phyloP scores from a whole-genome alignment of 2,797 vertebrate species.

The Peromyscus nudipes region DNA sequence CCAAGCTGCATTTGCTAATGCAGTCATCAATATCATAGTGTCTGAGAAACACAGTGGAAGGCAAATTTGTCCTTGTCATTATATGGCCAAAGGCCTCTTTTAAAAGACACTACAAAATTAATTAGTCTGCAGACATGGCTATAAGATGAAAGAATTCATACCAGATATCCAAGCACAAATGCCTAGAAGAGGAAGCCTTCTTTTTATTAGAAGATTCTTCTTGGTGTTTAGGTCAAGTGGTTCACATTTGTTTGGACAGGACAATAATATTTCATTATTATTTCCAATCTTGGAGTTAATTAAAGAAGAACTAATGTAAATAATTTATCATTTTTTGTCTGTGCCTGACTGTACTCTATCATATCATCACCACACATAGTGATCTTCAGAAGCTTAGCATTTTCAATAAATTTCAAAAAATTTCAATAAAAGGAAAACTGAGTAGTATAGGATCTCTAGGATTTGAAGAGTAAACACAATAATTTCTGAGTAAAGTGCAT shows the following conservation, averaged over 20 bases:
- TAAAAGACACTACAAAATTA: slow-evolving; percentile 71
- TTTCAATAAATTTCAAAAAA: no score
- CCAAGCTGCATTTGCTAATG: slow-evolving; percentile 65
- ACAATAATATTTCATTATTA: slow-evolving; percentile 53
- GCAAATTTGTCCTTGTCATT: slow-evolving; percentile 72
- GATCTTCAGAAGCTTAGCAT: slow-evolving; percentile 19
- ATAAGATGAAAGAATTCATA: slow-evolving; percentile 56
- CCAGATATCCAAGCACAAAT: neutral
- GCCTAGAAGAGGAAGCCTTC: neutral
- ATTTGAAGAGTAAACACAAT: slow-evolving; percentile 33
- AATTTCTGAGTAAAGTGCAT: neutral
- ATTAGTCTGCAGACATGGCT: slow-evolving; percentile 55
- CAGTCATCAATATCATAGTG: slow-evolving; percentile 60
- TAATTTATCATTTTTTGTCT: neutral
- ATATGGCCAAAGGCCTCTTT: slow-evolving; percentile 53
- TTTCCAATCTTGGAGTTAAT: neutral
- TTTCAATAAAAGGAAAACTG: slow-evolving; percentile 51
- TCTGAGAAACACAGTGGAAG: slow-evolving; percentile 3
- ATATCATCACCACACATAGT: neutral
- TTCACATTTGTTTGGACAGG: neutral
- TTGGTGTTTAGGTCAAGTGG: neutral
- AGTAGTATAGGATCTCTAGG: neutral
- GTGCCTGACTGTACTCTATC: neutral
- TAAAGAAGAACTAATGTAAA: slow-evolving; percentile 55
- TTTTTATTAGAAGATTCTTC: slow-evolving; percentile 36